phyloP scores from a whole-genome alignment of 1,140 invertebrate species.

The Antheraea pernyi region DNA sequence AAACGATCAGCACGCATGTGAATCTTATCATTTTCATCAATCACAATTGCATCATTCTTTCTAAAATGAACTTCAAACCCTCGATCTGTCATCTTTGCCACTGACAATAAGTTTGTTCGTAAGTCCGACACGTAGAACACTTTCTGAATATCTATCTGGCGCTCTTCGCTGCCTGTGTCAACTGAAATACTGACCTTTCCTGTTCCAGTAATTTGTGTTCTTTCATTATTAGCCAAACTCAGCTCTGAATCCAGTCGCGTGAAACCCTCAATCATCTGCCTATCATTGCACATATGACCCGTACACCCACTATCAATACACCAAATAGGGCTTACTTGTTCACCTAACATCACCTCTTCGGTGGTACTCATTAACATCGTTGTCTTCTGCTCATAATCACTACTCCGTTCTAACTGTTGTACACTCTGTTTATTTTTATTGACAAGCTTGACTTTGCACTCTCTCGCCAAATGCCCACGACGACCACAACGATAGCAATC shows the following conservation, averaged over 20 bases:
- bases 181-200: conserved; percentile 26
- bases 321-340: conserved; percentile 21
- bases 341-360: conserved; percentile 23
- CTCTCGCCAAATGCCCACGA: conserved; percentile 32
- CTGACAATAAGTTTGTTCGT: conserved; percentile 27
- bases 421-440: conserved; percentile 28
- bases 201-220: conserved; percentile 18
- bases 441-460: conserved; percentile 24
- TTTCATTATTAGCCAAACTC: conserved; percentile 11
- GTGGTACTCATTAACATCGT: conserved; percentile 20
- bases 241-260: conserved; percentile 8
- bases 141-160: conserved; percentile 25
- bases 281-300: conserved; percentile 23
- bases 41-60: conserved; percentile 24
- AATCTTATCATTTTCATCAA: conserved; percentile 22
- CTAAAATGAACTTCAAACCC: conserved; percentile 28
- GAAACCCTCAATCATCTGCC: conserved; percentile 11
- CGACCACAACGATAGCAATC: conserved; percentile 33
- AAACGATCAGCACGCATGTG: conserved; percentile 26
- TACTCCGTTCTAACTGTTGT: conserved; percentile 19
- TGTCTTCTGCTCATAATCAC: conserved; percentile 2
- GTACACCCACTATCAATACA: conserved; percentile 33
- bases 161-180: conserved; percentile 25
- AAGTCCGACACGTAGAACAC: conserved; percentile 26
- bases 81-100: conserved; percentile 28